Evolutionary conservation across 2,113 vertebrate species (phyloP).

Genomic region (Petromus typicus): DNA sequence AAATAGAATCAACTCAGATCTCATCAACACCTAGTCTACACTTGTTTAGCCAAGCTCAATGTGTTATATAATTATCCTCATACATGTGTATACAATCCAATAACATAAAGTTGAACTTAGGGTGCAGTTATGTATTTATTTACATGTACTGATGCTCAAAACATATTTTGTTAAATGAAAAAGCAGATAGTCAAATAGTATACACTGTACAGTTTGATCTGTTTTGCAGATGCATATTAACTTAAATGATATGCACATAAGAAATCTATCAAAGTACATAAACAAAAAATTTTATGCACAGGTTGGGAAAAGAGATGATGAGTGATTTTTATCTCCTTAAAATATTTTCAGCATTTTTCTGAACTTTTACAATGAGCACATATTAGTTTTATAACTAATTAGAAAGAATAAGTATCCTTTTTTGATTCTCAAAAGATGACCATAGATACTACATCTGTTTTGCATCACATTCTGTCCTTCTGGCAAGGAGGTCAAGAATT

Average conservation of each 20-base stretch:
- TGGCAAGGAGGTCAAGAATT: slow-evolving; percentile 9
- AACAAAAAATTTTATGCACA: slow-evolving; percentile 49
- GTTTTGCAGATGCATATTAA: slow-evolving; percentile 51
- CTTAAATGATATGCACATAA: slow-evolving; percentile 60
- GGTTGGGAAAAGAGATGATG: slow-evolving; percentile 14
- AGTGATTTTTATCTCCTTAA: slow-evolving; percentile 61
- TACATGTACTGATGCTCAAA: slow-evolving; percentile 20
- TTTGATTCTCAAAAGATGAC: slow-evolving; percentile 47
- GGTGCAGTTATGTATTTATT: slow-evolving; percentile 14
- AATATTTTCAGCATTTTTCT: slow-evolving; percentile 62
- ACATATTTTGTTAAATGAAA: slow-evolving; percentile 37
- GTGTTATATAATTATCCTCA: not conserved
- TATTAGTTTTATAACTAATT: slow-evolving; percentile 57
- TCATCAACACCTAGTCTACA: not conserved
- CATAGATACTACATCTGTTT: slow-evolving; percentile 47
- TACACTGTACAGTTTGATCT: not conserved
- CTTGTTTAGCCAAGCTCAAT: not conserved
- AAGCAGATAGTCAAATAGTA: slow-evolving; percentile 26
- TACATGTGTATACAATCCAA: not conserved
- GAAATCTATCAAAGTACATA: slow-evolving; percentile 38
- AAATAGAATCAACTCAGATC: not conserved
- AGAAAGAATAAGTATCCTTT: slow-evolving; percentile 47
- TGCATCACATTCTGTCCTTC: slow-evolving; percentile 45
- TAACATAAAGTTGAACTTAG: not conserved
- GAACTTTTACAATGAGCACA: slow-evolving; percentile 9